Evolutionary conservation across 2,888 invertebrate species (phyloP).

Genomic region (Habrosyne pyritoides): DNA sequence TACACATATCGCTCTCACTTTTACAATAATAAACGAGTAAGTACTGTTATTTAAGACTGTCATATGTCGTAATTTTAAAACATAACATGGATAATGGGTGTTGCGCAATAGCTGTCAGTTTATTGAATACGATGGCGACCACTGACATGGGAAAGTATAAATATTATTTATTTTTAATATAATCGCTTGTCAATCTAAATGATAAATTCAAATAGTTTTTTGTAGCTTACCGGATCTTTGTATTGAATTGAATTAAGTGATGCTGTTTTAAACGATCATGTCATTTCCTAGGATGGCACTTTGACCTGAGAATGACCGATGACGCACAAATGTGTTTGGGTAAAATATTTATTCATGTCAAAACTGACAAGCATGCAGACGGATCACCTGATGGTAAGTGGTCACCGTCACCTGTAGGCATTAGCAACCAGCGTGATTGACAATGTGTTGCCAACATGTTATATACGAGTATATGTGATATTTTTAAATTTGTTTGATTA

Average conservation of each 20-base stretch:
- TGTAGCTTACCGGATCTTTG: neutral
- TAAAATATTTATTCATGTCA: too few species aligned
- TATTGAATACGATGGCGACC: neutral
- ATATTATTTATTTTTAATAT: conserved; percentile 2
- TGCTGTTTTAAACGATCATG: neutral
- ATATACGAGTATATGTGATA: too few species aligned
- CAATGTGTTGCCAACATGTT: too few species aligned
- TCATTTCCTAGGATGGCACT: neutral
- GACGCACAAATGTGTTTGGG: neutral
- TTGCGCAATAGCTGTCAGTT: neutral
- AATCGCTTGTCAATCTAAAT: conserved; percentile 1
- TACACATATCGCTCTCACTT: neutral
- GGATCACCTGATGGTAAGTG: too few species aligned
- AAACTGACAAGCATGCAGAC: too few species aligned
- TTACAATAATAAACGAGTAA: neutral
- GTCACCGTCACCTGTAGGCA: too few species aligned
- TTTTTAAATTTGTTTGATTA: too few species aligned
- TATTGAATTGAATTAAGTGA: too few species aligned
- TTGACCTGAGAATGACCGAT: neutral
- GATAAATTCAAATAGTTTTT: conserved; percentile 1
- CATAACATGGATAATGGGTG: neutral
- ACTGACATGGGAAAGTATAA: neutral
- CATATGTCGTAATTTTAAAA: conserved; percentile 1
- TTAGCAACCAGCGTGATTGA: too few species aligned
- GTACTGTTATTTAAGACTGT: conserved; percentile 1